Conservation (phyloP, 2,888 invertebrate genomes). For the Baronia brevicornis region DNA sequence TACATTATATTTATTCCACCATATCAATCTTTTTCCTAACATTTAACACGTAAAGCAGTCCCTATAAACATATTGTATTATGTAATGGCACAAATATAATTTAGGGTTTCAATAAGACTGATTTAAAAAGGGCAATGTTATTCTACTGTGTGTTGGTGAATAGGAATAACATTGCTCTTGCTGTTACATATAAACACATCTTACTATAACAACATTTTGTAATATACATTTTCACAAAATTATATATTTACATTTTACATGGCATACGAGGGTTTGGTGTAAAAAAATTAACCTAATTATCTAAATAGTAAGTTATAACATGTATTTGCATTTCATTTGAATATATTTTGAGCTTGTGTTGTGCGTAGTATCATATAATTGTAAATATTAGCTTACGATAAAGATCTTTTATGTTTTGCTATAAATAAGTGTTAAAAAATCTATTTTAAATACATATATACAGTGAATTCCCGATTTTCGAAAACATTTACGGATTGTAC, state of each 20-base stretch:
- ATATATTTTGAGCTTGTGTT: conserved; percentile 35
- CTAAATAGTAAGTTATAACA: conserved; percentile 22
- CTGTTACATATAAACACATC: conserved; percentile 29
- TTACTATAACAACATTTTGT: conserved; percentile 21
- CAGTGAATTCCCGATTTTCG: conserved; percentile 9
- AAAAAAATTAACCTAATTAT: conserved; percentile 27
- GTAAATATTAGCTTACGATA: too few relatives aligned
- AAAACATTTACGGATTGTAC: too few relatives aligned
- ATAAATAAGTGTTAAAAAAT: conserved; percentile 34
- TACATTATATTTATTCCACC: too few relatives aligned
- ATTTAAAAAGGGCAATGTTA: too few relatives aligned
- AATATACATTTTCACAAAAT: conserved; percentile 18
- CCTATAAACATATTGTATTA: conserved; percentile 7
- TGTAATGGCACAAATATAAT: conserved; percentile 52
- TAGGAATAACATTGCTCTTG: conserved; percentile 23
- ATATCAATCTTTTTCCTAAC: too few relatives aligned
- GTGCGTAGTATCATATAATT: too few relatives aligned
- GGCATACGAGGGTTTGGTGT: conserved; percentile 64
- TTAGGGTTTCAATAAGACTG: conserved; percentile 34
- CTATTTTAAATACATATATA: conserved; percentile 29
- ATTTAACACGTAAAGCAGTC: too few relatives aligned
- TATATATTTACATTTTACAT: conserved; percentile 56
- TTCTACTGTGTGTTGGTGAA: conserved; percentile 24
- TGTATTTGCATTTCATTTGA: conserved; percentile 25
- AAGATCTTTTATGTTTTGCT: conserved; percentile 21